Evolutionary conservation across 2,888 invertebrate genomes (phyloP).

Genomic region (Salpingus planirostris): DNA sequence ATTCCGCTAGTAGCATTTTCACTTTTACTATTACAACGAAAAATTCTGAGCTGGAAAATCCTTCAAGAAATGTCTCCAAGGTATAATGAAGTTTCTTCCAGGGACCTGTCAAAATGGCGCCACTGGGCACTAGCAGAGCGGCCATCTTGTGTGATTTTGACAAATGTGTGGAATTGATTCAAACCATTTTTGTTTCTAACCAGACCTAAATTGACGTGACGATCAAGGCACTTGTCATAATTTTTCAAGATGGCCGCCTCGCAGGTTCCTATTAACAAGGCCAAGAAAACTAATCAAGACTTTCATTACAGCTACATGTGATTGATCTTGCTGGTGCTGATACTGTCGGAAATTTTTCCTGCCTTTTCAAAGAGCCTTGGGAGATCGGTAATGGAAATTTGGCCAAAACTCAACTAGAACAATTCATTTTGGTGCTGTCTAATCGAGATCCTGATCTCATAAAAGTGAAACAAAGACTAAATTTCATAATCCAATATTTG

Average conservation of each 20-base stretch:
- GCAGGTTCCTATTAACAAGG: neutral
- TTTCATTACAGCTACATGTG: slow-evolving; percentile 37
- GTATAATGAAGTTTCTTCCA: no score
- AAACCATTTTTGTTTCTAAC: no score
- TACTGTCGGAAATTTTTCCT: slow-evolving; percentile 29
- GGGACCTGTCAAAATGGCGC: no score
- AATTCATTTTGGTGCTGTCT: slow-evolving; percentile 29
- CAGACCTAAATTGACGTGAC: no score
- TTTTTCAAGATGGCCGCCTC: no score
- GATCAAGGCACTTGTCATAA: no score
- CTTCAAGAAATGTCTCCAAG: no score
- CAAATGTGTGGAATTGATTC: no score
- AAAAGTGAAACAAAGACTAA: slow-evolving; percentile 27
- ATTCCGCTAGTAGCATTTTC: slow-evolving; percentile 36
- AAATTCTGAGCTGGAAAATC: slow-evolving; percentile 17
- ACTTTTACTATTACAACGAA: slow-evolving; percentile 34
- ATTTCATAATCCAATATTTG: slow-evolving; percentile 37
- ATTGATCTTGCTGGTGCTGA: slow-evolving; percentile 42
- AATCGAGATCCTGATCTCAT: slow-evolving; percentile 22
- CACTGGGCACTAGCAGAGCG: no score
- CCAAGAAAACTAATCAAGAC: slow-evolving; percentile 2
- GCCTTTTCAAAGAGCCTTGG: slow-evolving; percentile 28
- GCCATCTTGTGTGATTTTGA: no score
- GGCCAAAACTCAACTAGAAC: slow-evolving; percentile 38
- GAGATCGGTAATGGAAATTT: slow-evolving; percentile 39